Conservation (phyloP, 1,140 invertebrate species). For the Pachyrhynchus sulphureomaculatus region DNA sequence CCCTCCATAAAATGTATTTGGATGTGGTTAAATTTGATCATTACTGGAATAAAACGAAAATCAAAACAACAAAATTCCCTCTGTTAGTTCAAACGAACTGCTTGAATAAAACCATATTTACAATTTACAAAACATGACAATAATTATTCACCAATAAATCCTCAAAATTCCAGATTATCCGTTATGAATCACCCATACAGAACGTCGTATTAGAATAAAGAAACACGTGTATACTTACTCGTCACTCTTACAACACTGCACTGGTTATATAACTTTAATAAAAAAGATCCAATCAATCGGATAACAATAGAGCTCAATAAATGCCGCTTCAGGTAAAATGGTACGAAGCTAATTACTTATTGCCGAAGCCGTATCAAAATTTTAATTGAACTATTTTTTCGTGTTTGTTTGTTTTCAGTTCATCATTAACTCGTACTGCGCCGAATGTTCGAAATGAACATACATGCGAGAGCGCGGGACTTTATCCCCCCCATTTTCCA, state of each 20-base stretch:
- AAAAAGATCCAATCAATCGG: too few relatives aligned
- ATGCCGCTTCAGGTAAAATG: too few relatives aligned
- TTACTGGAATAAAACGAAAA: too few relatives aligned
- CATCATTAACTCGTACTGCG: neutral
- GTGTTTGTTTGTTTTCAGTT: neutral
- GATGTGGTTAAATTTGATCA: too few relatives aligned
- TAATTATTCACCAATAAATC: too few relatives aligned
- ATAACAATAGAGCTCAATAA: too few relatives aligned
- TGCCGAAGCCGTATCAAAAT: neutral
- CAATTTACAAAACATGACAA: too few relatives aligned
- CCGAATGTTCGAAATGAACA: neutral
- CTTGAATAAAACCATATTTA: too few relatives aligned
- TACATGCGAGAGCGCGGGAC: neutral
- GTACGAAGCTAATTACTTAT: neutral
- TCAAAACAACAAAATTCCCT: too few relatives aligned
- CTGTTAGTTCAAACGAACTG: too few relatives aligned
- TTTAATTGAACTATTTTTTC: neutral
- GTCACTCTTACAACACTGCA: neutral
- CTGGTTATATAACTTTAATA: neutral
- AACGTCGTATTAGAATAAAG: neutral
- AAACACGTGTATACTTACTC: conserved; percentile 1
- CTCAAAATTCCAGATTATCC: neutral
- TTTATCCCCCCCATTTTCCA: conserved; percentile 1
- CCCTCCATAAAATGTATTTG: too few relatives aligned
- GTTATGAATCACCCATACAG: neutral